phyloP scores from a whole-genome alignment of 2,888 invertebrate genomes.

The Drosophila sordidula region DNA sequence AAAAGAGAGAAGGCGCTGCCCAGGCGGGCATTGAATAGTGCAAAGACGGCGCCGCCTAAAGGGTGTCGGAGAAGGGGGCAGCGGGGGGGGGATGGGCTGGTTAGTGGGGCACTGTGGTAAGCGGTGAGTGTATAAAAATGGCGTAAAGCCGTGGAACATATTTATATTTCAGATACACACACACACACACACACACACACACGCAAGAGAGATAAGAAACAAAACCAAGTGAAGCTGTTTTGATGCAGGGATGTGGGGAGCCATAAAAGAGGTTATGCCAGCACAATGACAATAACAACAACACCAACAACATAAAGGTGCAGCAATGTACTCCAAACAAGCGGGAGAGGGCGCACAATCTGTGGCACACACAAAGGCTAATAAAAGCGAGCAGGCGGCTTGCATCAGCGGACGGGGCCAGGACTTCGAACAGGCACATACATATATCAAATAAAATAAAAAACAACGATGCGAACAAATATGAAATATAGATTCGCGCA shows the following conservation, averaged over 20 bases:
- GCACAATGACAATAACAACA: slow-evolving; percentile 34
- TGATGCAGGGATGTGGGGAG: slow-evolving; percentile 20
- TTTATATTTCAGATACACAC: slow-evolving; percentile 58
- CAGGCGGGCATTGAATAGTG: slow-evolving; percentile 26
- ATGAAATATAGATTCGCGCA: slow-evolving; percentile 1
- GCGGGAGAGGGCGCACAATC: slow-evolving; percentile 2
- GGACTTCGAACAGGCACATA: background rate
- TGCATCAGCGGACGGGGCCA: slow-evolving; percentile 11
- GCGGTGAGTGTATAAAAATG: slow-evolving; percentile 64
- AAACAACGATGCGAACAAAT: background rate
- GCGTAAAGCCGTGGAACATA: slow-evolving; percentile 70
- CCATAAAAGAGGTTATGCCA: slow-evolving; percentile 11
- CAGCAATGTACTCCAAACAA: slow-evolving; percentile 21
- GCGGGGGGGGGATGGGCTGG: background rate
- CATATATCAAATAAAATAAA: slow-evolving; percentile 13
- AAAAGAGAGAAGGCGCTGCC: slow-evolving; percentile 35
- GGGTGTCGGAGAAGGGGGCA: background rate
- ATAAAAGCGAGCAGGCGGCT: slow-evolving; percentile 37
- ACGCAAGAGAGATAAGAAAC: slow-evolving; percentile 7
- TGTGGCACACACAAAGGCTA: slow-evolving; percentile 53
- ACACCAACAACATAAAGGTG: slow-evolving; percentile 35
- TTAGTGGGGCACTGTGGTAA: slow-evolving; percentile 38
- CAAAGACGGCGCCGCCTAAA: slow-evolving; percentile 3
- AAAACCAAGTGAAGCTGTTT: slow-evolving; percentile 31
- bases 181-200: slow-evolving; percentile 20